These are phyloP conservation scores for Tragopan temminckii DNA, from an alignment of 2,797 vertebrate genomes.

Conservation along the genomic window DNA sequence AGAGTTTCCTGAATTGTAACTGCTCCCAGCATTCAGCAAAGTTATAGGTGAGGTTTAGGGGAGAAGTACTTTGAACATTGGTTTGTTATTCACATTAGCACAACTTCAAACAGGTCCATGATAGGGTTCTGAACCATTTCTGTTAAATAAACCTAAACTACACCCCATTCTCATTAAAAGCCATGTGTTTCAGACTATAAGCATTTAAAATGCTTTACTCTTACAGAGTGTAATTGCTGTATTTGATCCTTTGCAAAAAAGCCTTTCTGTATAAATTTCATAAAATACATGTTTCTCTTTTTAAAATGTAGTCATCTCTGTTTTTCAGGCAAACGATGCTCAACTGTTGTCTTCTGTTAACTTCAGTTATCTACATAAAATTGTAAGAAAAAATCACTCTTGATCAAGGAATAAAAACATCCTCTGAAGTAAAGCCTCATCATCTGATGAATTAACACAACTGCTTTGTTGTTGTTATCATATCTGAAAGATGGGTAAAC, in stretches of 20 bases:
- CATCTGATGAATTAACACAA: not conserved
- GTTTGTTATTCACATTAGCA: not conserved
- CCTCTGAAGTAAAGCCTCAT: not conserved
- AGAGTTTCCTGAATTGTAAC: not conserved
- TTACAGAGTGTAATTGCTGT: not conserved
- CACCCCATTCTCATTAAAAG: not conserved
- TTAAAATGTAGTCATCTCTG: not conserved
- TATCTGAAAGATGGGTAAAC: not conserved
- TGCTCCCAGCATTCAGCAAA: not conserved
- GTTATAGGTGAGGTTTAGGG: fast-evolving
- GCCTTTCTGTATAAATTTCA: not conserved
- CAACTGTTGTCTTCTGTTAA: not conserved
- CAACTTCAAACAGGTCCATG: not conserved
- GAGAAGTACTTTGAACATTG: not conserved
- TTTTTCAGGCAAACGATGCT: not conserved
- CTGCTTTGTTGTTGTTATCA: not conserved
- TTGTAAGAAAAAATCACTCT: not conserved
- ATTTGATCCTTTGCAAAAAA: not conserved
- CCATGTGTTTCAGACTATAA: fast-evolving
- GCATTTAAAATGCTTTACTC: not conserved
- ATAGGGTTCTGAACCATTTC: not conserved
- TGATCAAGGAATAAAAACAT: not conserved
- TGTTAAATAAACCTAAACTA: not conserved
- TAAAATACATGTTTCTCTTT: not conserved
- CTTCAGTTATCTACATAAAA: not conserved